These are phyloP conservation scores for Leuciscus waleckii DNA, from an alignment of 2,797 vertebrate genomes.

Conservation along the genomic window DNA sequence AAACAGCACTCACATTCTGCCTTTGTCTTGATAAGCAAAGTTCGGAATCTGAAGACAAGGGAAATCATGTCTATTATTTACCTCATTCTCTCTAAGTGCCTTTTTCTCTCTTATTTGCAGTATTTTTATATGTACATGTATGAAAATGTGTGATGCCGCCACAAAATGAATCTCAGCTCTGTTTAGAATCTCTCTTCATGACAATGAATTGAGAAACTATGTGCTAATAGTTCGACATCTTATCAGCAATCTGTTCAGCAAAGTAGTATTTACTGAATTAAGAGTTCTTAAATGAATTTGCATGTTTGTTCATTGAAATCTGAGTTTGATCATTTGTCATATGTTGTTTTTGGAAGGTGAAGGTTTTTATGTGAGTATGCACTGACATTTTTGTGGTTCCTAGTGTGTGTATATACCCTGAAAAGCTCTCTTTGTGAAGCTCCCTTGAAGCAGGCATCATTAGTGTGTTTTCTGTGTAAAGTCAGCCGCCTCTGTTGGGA, in stretches of 20 bases:
- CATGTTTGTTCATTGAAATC: not conserved
- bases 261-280: not conserved
- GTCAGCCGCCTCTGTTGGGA: conserved; percentile 40
- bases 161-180: not conserved
- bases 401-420: conserved; percentile 21
- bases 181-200: not conserved
- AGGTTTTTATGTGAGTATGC: not conserved
- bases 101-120: not conserved
- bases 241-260: not conserved
- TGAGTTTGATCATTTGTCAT: not conserved
- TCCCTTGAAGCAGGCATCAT: conserved; percentile 52
- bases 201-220: not conserved
- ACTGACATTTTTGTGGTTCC: not conserved
- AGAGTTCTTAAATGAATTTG: not conserved
- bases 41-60: not conserved
- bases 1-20: not conserved
- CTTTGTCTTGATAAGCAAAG: not conserved
- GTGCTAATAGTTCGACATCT: not conserved
- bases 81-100: not conserved
- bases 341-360: not conserved
- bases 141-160: not conserved
- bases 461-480: conserved; percentile 50
- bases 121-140: not conserved
- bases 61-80: not conserved
- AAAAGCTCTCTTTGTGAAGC: conserved; percentile 1